phyloP scores from a whole-genome alignment of 1,140 invertebrate species.

The Nephila pilipes region DNA sequence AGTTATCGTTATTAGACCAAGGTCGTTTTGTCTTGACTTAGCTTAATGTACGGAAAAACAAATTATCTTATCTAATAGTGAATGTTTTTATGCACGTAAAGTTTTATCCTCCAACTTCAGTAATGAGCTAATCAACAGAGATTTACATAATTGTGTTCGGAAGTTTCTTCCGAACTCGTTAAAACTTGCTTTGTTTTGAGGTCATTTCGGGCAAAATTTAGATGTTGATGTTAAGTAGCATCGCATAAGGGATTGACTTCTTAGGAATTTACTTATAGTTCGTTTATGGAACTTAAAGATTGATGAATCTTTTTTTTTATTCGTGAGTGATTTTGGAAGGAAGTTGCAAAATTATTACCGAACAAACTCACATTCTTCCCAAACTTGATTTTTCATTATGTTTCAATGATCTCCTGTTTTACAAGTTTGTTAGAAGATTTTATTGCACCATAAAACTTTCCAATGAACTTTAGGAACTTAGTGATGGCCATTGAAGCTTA shows the following conservation, averaged over 20 bases:
- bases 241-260: background rate
- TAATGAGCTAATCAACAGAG: conserved; percentile 46
- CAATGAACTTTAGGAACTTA: too few species aligned
- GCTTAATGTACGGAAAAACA: conserved; percentile 48
- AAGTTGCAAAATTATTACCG: too few species aligned
- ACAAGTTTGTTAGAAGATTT: too few species aligned
- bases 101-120: conserved; percentile 6
- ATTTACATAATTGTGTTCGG: conserved; percentile 49
- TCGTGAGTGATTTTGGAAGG: too few species aligned
- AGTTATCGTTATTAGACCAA: conserved; percentile 44
- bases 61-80: conserved; percentile 33
- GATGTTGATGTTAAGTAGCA: background rate
- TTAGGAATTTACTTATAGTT: background rate
- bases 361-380: too few species aligned
- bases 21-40: background rate
- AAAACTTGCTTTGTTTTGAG: conserved; percentile 52
- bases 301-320: background rate
- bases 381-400: too few species aligned
- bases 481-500: too few species aligned
- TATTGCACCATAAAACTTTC: too few species aligned
- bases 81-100: conserved; percentile 20
- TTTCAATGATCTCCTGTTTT: too few species aligned
- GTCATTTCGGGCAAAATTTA: background rate
- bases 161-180: conserved; percentile 58
- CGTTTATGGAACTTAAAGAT: background rate